Evolutionary conservation across 2,113 vertebrate species (phyloP).

Genomic region (Channa maculata): DNA sequence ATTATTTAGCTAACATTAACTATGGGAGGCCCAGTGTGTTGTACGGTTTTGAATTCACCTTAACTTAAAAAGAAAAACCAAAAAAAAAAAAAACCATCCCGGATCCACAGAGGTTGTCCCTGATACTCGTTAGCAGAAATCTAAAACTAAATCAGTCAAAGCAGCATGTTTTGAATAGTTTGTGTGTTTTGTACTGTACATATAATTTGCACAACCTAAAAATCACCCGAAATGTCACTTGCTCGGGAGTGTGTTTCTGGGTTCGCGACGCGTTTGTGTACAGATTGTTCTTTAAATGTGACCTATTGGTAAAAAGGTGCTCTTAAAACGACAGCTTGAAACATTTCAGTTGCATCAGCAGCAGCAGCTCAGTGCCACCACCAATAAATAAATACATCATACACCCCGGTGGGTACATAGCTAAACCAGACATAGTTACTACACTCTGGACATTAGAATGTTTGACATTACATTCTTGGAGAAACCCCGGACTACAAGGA

Average conservation of each 20-base stretch:
- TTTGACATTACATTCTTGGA: conserved; percentile 46
- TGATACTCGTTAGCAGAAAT: conserved; percentile 49
- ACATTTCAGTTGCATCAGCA: conserved; percentile 58
- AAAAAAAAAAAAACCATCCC: not conserved
- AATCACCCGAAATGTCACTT: conserved; percentile 42
- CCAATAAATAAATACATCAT: conserved; percentile 78
- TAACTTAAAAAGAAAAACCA: not conserved
- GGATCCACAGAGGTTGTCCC: conserved; percentile 46
- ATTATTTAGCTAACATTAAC: conserved; percentile 28
- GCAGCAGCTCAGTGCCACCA: conserved; percentile 45
- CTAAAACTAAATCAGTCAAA: conserved; percentile 53
- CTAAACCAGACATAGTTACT: conserved; percentile 39
- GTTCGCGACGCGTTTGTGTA: conserved; percentile 47
- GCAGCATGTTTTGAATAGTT: conserved; percentile 48
- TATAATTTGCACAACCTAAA: conserved; percentile 44
- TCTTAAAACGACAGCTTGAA: conserved; percentile 50
- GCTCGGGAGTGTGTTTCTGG: conserved; percentile 26
- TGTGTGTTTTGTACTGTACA: conserved; percentile 21
- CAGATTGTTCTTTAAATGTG: conserved; percentile 44
- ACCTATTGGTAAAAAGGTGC: conserved; percentile 52
- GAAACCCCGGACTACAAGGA: conserved; percentile 24
- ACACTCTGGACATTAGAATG: conserved; percentile 42
- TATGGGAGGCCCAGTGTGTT: conserved; percentile 10
- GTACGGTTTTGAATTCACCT: conserved; percentile 1
- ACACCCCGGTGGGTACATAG: conserved; percentile 24